Evolutionary conservation across 2,113 vertebrate genomes (phyloP), one percentile per base, ranked within the genome.

Genomic region (Tenrec ecaudatus): DNA sequence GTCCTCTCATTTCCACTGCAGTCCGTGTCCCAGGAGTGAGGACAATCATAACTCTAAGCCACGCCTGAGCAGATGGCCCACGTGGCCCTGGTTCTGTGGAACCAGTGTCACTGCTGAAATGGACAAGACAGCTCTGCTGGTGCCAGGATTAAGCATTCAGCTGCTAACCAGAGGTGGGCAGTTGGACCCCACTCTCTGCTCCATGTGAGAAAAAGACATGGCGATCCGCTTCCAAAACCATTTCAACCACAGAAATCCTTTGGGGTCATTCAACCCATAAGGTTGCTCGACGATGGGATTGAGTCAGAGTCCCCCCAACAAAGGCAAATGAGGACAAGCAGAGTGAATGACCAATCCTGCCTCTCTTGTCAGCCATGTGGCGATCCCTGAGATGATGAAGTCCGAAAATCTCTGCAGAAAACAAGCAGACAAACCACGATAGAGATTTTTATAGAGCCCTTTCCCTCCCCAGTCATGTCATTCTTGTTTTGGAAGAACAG

Each of bases 1-100:
- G 15, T 31, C 33, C 16, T 66, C 43, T 47, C 6, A 12, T 62
- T 17, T 2, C 57, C 31, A 1, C 0, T 0, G 29, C 6, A 5
- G 3, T 68, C 40, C 36, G 27, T 27, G 14, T 19, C 11, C 3
- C 20, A 36, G 2, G 9, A 38, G 11, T 2, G 29, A 82, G 68
- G 76, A 27, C 58, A 20, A 75, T 62, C 16, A 0, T n/a, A 62
- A 5, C 29, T 15, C 9, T 75, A 53, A 29, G 36, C 11, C 3
- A 16, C 20, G 12, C 69, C 60, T 53, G 66, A 6, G 60, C 0
- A 0, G 27, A 25, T 3, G 23, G 82, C 57, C 22, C 11, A 6
- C 22, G 5, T 7, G 38, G 84, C 58, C 19, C 47, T 8, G 11
- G 73, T 23, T 81, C 38, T 80, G 82, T 0, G 6, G 66, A 38